Conservation (phyloP, 2,888 invertebrate genomes). For the Dynastes hyllus region DNA sequence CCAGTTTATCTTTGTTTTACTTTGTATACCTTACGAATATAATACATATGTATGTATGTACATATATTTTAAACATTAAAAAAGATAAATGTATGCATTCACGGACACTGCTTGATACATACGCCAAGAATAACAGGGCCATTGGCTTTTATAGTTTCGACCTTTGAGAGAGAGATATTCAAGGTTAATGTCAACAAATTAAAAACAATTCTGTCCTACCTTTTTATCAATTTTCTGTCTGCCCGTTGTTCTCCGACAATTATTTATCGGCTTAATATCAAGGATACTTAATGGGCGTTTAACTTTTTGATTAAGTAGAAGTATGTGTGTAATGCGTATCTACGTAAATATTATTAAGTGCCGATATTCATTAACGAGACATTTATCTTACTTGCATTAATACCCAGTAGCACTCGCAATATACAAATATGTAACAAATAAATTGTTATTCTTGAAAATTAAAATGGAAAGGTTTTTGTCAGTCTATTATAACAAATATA, state of each 20-base stretch:
- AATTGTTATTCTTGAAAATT: no score
- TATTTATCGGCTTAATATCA: conserved; percentile 37
- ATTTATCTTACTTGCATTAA: background rate
- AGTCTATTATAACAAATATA: no score
- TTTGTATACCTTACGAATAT: no score
- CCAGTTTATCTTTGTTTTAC: no score
- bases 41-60: no score
- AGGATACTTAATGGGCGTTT: conserved; percentile 23
- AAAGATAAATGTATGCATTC: no score
- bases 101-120: no score
- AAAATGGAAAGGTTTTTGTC: no score
- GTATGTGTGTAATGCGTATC: background rate
- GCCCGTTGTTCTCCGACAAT: conserved; percentile 3
- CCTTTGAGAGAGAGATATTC: conserved; percentile 28
- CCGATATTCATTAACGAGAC: background rate
- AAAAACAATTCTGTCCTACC: conserved; percentile 23
- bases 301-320: no score
- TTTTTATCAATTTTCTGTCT: conserved; percentile 30
- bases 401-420: background rate
- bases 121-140: conserved; percentile 25
- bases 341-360: background rate
- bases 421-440: no score
- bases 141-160: conserved; percentile 37
- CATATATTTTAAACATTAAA: no score
- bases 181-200: conserved; percentile 45